Base-by-base conservation (phyloP, 2,797 vertebrate species). In the Sebastes wilsoni region DNA sequence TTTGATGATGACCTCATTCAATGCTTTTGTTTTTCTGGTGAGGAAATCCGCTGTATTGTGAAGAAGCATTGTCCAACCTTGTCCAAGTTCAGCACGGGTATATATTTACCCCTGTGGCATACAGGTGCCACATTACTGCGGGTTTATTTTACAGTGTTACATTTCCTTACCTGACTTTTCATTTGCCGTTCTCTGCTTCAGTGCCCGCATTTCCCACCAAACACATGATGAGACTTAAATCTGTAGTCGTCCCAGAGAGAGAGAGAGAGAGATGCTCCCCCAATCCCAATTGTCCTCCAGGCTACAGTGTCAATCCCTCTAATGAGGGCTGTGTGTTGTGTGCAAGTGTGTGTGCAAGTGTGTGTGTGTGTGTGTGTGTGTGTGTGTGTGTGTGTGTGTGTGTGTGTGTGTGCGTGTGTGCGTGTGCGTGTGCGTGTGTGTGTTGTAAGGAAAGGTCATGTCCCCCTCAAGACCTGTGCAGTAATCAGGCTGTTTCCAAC, bases 401-500 rank as follows among this genome's bases (percentile, higher is more conserved):
- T 59, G 20, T 8, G 38, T 1, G 38, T 34, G 34, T 11, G 32
- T 4, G 32, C 0, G 11, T 1, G 34, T 12, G 11, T 0, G 34
- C 6, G 46, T 67, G 30, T 32, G 70, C 1, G 5, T 27, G 22
- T n/a, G n/a, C 8, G 34, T 67, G 80, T 58, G 58, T 46, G 58
- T 42, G 62, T 56, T 66, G 42, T 6, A 46, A 46, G 58, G 32
- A 75, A 81, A 75, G 79, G 55, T 71, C 70, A 75, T n/a, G 36
- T 72, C 23, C 60, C 66, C 78, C 74, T 75, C 22, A 1, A 75
- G 81, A 74, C 56, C 65, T 54, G 8, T 28, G 52, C 66, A 65
- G 52, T 75, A 78, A 81, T 81, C 71, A 72, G 55, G 23, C 65
- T 56, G 59, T 84, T 84, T 74, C 54, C 59, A 66, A 56, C 64